Conservation (phyloP, 2,888 invertebrate genomes). For the Ellobium chinense region DNA sequence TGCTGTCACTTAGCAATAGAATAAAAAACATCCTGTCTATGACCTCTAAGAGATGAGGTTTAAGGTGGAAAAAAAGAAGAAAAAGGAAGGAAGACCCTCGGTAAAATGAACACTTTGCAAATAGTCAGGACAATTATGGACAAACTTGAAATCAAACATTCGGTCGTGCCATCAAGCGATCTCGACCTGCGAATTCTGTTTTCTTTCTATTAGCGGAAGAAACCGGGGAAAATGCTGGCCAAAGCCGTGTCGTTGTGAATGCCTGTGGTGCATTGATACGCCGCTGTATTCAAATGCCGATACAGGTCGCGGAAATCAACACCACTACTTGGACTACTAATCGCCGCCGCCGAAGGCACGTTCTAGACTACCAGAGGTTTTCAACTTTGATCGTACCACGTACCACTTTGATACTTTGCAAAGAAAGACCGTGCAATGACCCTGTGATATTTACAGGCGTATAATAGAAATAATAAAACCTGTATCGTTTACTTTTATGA, state of each 20-base stretch:
- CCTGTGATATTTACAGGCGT: no score
- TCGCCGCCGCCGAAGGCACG: no score
- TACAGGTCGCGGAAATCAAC: no score
- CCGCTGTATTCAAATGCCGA: neutral
- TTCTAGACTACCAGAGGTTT: no score
- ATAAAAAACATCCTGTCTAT: neutral
- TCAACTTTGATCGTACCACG: no score
- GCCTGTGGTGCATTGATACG: neutral
- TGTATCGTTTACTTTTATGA: no score
- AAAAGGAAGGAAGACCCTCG: neutral
- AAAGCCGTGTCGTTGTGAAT: neutral
- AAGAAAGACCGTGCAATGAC: no score
- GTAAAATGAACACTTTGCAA: slow-evolving; percentile 7
- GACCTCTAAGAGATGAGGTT: neutral
- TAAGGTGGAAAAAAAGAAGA: no score
- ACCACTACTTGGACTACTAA: no score
- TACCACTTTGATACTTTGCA: no score
- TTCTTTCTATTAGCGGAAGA: slow-evolving; percentile 19
- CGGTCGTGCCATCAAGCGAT: slow-evolving; percentile 4
- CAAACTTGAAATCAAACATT: slow-evolving; percentile 8
- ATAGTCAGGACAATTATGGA: slow-evolving; percentile 6
- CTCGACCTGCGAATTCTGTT: neutral
- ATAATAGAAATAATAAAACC: no score
- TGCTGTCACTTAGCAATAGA: slow-evolving; percentile 23
- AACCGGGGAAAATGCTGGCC: neutral